Evolutionary conservation across 1,140 invertebrate species (phyloP), one percentile per base, ranked within the genome.

Genomic region (Drosophila ambigua): DNA sequence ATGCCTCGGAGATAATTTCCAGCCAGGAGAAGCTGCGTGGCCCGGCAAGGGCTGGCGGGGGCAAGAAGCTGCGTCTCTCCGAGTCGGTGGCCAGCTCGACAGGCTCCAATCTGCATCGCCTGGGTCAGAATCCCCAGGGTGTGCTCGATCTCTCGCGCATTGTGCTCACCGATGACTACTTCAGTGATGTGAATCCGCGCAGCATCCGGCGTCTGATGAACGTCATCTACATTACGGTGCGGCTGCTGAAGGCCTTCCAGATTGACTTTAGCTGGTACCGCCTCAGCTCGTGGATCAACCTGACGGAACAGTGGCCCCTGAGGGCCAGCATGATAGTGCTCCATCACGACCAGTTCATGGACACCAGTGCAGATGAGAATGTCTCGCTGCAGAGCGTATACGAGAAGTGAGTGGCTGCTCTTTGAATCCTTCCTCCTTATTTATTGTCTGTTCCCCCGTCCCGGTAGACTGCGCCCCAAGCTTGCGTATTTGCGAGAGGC

Each of bases 181-280:
- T 99, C 83, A 98, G 97, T 82, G 99, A 99, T 92, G 97, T 99
- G 28, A 99, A 99, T 94, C 98, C 98, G 0, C 93, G 98, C 44
- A 99, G 97, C 81, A 98, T 99, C 97, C 93, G 98, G 57, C 93
- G 98, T 55, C 94, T 99, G 7, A 98, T 99, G 96, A 99, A 99
- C 92, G 98, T 99, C 69, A 96, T 99, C 46, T 98, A 99, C 84
- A 96, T 99, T 16, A 99, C 98, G 66, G 98, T 98, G 59, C 95
- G 98, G 46, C 93, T 99, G 64, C 93, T 99, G 67, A 98, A 99
- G 94, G 97, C 98, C 81, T 99, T 99, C 94, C 98, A 99, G 93
- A 98, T 99, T 71, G 98, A 99, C 91, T 99, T 99, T 92, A 99
- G 98, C 92, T 99, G 98, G 98, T 98, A 99, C 92, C 96, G 98